Percentiles rank a stretch among this genome's conserved stretches.
These are phyloP conservation scores for Xestia sexstrigata DNA, from an alignment of 2,888 invertebrate genomes.

Conservation along the genomic window DNA sequence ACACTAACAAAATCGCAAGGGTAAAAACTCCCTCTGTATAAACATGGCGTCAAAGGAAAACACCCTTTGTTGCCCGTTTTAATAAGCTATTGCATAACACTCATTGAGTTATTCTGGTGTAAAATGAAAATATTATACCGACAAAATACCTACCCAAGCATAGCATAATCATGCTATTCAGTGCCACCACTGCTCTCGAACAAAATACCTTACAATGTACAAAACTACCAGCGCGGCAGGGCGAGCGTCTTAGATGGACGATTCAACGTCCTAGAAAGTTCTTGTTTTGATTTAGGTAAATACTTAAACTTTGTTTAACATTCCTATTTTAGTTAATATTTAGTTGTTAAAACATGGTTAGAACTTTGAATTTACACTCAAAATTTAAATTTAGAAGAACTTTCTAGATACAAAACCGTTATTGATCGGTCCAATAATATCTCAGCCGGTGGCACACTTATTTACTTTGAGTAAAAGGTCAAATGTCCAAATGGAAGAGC, in stretches of 20 bases:
- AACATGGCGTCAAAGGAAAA: conserved; percentile 38
- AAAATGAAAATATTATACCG: conserved; percentile 25
- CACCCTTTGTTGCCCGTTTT: conserved; percentile 39
- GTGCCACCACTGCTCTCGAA: background rate
- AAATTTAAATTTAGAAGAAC: background rate
- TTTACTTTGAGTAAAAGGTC: conserved; percentile 36
- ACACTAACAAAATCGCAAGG: conserved; percentile 47
- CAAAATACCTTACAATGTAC: background rate
- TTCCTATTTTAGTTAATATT: background rate
- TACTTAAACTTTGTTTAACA: background rate
- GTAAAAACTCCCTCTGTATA: conserved; percentile 36
- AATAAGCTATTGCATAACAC: conserved; percentile 45
- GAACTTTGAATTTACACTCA: background rate
- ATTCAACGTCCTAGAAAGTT: background rate
- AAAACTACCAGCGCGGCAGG: background rate
- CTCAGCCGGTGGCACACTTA: conserved; percentile 13
- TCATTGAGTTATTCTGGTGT: conserved; percentile 1
- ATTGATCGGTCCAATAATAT: conserved; percentile 28
- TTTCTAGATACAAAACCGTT: background rate
- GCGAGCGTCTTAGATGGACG: too few relatives aligned
- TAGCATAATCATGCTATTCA: too few relatives aligned
- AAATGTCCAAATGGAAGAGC: conserved; percentile 26
- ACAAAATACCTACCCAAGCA: background rate
- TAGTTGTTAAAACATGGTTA: background rate
- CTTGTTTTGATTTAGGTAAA: background rate